phyloP scores from a whole-genome alignment of 2,888 invertebrate species.

The Unio pictorum region DNA sequence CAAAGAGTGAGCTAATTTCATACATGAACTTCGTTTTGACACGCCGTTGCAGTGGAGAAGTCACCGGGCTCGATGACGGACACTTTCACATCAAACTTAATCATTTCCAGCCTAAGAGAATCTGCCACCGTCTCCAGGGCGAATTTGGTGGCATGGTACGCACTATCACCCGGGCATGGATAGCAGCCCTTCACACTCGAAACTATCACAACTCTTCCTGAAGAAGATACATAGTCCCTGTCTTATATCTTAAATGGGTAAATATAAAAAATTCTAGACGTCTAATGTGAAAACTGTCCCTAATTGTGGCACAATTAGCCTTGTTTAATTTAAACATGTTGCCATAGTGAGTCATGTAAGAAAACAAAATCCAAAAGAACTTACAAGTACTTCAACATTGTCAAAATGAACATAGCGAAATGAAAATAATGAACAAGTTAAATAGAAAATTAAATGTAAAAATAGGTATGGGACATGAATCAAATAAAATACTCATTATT shows the following conservation, averaged over 20 bases:
- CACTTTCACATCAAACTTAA: conserved; percentile 44
- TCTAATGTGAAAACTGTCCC: too few species aligned
- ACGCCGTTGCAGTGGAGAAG: conserved; percentile 61
- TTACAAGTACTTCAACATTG: too few species aligned
- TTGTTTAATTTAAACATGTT: too few species aligned
- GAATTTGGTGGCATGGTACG: conserved; percentile 46
- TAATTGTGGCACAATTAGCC: too few species aligned
- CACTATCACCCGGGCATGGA: conserved; percentile 34
- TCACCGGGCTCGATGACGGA: conserved; percentile 45
- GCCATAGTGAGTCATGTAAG: too few species aligned
- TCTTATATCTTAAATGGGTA: background rate
- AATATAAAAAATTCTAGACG: too few species aligned
- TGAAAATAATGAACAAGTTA: too few species aligned
- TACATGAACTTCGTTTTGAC: conserved; percentile 24
- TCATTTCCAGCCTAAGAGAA: conserved; percentile 43
- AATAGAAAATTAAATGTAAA: too few species aligned
- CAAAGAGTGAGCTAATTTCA: background rate
- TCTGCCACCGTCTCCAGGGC: conserved; percentile 45
- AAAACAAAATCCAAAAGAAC: too few species aligned
- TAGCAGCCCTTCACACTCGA: conserved; percentile 65
- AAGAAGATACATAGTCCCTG: background rate
- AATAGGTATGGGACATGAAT: too few species aligned
- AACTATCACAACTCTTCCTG: conserved; percentile 68
- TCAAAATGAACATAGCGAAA: too few species aligned
- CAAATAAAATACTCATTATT: too few species aligned